A percentile compares a stretch with the other conserved stretches of the same genome.
Evolutionary conservation across 1,140 invertebrate species (phyloP).

Genomic region (Formica exsecta): DNA sequence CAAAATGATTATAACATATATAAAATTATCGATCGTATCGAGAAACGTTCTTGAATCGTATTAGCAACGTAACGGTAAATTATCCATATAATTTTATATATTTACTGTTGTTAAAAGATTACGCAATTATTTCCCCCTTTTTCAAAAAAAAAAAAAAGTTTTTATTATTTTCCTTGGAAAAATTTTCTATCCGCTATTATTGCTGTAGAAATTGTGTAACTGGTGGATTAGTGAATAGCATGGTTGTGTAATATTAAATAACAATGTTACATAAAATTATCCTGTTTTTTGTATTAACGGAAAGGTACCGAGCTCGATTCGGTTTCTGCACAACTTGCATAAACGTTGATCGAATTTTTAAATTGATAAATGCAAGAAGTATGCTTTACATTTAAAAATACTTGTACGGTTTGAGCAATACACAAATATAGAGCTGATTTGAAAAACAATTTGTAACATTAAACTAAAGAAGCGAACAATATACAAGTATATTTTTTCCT

Average conservation of each 20-base stretch:
- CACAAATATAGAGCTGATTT: not conserved
- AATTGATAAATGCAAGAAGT: conserved; percentile 1
- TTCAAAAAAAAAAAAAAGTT: not conserved
- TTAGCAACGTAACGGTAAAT: not conserved
- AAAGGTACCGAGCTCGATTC: conserved; percentile 17
- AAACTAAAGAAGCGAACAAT: not conserved
- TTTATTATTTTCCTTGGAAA: conserved; percentile 35
- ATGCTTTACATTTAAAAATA: not conserved
- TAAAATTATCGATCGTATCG: not conserved
- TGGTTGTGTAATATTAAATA: conserved; percentile 52
- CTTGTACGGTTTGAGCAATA: not conserved
- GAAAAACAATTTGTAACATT: not conserved
- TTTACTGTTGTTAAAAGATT: not conserved
- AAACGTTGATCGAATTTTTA: conserved; percentile 27
- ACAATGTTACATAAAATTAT: conserved; percentile 58
- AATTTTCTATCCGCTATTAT: not conserved
- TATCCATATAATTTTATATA: not conserved
- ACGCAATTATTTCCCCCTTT: not conserved
- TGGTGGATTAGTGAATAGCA: conserved; percentile 9
- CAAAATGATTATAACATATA: conserved; percentile 26
- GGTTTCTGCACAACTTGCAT: conserved; percentile 43
- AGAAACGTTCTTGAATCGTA: not conserved
- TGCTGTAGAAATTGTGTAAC: conserved; percentile 31
- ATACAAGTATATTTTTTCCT: not conserved
- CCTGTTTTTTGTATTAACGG: conserved; percentile 18